Conservation (phyloP, 2,888 invertebrate species). For the Mechanitis mazaeus region DNA sequence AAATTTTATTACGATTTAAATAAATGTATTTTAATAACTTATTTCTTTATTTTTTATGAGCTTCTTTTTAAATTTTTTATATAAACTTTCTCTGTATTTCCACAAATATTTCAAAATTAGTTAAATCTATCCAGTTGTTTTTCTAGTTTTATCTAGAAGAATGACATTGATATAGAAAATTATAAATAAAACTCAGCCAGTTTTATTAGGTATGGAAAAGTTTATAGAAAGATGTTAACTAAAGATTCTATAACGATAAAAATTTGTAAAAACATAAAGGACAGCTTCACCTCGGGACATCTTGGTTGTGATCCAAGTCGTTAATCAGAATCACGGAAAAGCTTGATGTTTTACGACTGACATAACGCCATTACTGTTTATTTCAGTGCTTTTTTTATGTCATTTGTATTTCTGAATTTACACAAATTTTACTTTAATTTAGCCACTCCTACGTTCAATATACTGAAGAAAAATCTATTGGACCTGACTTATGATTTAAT, state of each 20-base stretch:
- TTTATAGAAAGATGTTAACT: background rate
- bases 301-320: conserved; percentile 60
- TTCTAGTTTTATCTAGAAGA: too few relatives aligned
- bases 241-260: conserved; percentile 15
- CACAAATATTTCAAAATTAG: too few relatives aligned
- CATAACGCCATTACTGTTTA: conserved; percentile 38
- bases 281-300: conserved; percentile 28
- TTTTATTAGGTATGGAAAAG: background rate
- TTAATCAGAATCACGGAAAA: conserved; percentile 67
- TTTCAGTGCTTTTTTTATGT: conserved; percentile 32
- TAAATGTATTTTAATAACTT: too few relatives aligned
- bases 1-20: too few relatives aligned
- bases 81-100: too few relatives aligned
- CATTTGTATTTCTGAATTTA: conserved; percentile 17
- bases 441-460: conserved; percentile 9
- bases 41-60: too few relatives aligned
- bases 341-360: conserved; percentile 48
- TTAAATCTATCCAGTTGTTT: too few relatives aligned
- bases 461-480: background rate
- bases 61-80: too few relatives aligned
- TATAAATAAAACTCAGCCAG: background rate
- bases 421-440: conserved; percentile 13
- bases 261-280: conserved; percentile 12
- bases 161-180: too few relatives aligned
- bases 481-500: too few relatives aligned